These are phyloP conservation scores for Condylura cristata DNA, from an alignment of 2,113 vertebrate genomes.

Conservation along the genomic window DNA sequence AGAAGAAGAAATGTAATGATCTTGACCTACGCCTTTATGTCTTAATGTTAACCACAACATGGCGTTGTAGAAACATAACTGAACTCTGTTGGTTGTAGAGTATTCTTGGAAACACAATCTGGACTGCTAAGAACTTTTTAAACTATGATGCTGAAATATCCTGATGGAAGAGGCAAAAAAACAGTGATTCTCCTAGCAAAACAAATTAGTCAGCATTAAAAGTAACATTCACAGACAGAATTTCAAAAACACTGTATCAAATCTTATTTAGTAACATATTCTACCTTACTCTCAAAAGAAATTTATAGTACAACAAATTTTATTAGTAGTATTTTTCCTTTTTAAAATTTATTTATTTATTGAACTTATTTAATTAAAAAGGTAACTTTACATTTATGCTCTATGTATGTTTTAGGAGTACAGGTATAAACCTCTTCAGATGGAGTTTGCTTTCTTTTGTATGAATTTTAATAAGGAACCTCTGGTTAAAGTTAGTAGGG, in stretches of 20 bases:
- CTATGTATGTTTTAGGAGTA: no score
- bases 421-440: no score
- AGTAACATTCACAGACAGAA: neutral
- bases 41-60: neutral
- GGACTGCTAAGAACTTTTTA: neutral
- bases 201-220: neutral
- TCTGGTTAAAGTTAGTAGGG: neutral
- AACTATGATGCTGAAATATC: neutral
- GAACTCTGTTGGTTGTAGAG: neutral
- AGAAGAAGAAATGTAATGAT: neutral
- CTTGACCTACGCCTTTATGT: neutral
- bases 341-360: no score
- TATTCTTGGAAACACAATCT: neutral
- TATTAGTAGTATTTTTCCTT: neutral
- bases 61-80: neutral
- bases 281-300: neutral
- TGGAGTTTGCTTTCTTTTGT: neutral
- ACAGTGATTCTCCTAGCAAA: neutral
- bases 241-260: neutral
- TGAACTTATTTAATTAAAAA: no score
- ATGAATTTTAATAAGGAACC: neutral
- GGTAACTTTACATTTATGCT: no score
- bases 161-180: neutral
- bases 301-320: neutral
- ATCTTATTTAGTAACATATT: neutral